Evolutionary conservation across 2,113 vertebrate genomes (phyloP).

Genomic region (Tragelaphus scriptus): DNA sequence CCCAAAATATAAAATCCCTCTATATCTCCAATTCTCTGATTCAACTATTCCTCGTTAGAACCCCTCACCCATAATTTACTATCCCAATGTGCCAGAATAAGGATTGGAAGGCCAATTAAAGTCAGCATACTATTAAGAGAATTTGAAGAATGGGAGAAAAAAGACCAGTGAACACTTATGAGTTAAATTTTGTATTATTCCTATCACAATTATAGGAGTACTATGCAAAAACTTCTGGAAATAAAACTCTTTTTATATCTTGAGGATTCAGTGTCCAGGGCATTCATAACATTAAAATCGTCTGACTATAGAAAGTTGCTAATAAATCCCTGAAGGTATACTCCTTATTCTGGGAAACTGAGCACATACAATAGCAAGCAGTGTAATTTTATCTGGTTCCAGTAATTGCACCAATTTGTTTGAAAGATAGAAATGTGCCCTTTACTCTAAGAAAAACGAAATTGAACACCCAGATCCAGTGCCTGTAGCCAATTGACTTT

Average conservation of each 20-base stretch:
- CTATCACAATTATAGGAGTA: slow-evolving; percentile 43
- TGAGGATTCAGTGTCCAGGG: slow-evolving; percentile 52
- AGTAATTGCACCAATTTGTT: slow-evolving; percentile 72
- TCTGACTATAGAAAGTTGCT: slow-evolving; percentile 63
- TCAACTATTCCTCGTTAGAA: neutral
- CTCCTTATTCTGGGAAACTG: slow-evolving; percentile 56
- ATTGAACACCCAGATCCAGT: slow-evolving; percentile 49
- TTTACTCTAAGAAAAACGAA: slow-evolving; percentile 61
- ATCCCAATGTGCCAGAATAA: neutral
- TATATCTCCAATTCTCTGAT: neutral
- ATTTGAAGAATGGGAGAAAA: neutral
- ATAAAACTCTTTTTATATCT: slow-evolving; percentile 41
- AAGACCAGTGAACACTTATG: neutral
- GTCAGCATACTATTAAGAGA: neutral
- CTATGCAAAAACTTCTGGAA: slow-evolving; percentile 60
- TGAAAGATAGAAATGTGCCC: slow-evolving; percentile 67
- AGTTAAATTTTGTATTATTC: slow-evolving; percentile 51
- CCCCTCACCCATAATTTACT: neutral
- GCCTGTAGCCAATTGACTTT: slow-evolving; percentile 53
- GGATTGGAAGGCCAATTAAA: neutral
- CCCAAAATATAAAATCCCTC: neutral
- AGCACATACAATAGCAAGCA: slow-evolving; percentile 49
- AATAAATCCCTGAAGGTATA: slow-evolving; percentile 73
- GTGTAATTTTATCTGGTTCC: slow-evolving; percentile 61
- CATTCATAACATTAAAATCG: slow-evolving; percentile 66